Evolutionary conservation across 2,113 vertebrate species (phyloP).

Genomic region (Mohoua ochrocephala): DNA sequence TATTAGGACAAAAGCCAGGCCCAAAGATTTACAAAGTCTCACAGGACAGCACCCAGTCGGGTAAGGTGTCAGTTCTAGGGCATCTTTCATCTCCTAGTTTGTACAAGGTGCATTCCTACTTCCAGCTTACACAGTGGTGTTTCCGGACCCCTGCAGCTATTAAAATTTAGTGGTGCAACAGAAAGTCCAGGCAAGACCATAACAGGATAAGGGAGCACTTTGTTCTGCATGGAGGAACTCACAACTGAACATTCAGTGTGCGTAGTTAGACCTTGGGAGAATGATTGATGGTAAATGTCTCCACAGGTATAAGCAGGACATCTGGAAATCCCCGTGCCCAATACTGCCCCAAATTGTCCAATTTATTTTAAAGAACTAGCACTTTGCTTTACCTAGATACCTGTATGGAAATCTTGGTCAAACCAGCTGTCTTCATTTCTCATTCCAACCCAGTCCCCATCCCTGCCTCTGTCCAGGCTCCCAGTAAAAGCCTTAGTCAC

Average conservation of each 20-base stretch:
- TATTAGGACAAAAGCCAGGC: background rate
- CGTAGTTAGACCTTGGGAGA: background rate
- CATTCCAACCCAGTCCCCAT: background rate
- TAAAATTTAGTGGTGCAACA: background rate
- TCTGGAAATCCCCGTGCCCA: background rate
- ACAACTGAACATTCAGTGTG: background rate
- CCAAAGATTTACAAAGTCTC: background rate
- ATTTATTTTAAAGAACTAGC: background rate
- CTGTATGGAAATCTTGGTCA: background rate
- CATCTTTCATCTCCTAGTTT: background rate
- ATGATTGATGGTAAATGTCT: background rate
- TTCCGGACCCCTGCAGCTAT: background rate
- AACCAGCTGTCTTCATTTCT: background rate
- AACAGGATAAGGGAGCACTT: background rate
- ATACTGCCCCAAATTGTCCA: background rate
- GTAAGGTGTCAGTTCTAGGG: background rate
- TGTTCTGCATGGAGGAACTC: background rate
- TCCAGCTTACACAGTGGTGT: background rate
- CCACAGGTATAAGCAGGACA: background rate
- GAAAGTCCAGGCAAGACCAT: background rate
- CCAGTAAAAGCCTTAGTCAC: constrained; percentile 33
- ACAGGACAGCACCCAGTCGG: background rate
- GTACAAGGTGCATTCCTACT: background rate
- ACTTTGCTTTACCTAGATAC: background rate
- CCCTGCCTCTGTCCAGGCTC: background rate